Percentiles rank a stretch among this genome's conserved stretches.
phyloP scores from a whole-genome alignment of 2,113 vertebrate genomes.

The Aptenodytes forsteri region DNA sequence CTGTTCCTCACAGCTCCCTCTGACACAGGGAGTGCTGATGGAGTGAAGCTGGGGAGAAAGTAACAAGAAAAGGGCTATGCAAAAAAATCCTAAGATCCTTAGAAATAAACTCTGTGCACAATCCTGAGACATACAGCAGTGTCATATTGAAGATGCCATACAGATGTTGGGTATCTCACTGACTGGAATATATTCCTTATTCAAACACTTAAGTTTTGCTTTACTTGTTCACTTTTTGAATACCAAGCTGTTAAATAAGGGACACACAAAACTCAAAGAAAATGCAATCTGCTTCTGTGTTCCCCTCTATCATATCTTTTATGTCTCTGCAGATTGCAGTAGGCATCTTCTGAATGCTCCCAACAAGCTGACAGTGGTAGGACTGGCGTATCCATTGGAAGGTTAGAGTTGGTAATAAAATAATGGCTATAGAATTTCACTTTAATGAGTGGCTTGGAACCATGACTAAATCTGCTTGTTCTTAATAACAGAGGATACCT shows the following conservation, averaged over 20 bases:
- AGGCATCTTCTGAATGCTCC: background rate
- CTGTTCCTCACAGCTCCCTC: background rate
- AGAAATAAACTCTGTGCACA: background rate
- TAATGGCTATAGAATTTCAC: slow-evolving; percentile 28
- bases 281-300: background rate
- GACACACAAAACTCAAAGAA: background rate
- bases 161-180: background rate
- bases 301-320: background rate
- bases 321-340: background rate
- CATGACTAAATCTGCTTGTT: slow-evolving; percentile 25
- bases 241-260: background rate
- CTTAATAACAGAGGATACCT: slow-evolving; percentile 9
- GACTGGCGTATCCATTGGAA: background rate
- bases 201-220: background rate
- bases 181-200: background rate
- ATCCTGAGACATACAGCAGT: background rate
- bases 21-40: background rate
- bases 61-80: background rate
- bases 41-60: background rate
- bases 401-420: slow-evolving; percentile 3
- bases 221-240: background rate
- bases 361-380: background rate
- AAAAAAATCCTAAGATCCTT: background rate
- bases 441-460: slow-evolving; percentile 2
- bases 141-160: background rate